phyloP scores from a whole-genome alignment of 2,113 vertebrate species.

The Neoarius graeffei region DNA sequence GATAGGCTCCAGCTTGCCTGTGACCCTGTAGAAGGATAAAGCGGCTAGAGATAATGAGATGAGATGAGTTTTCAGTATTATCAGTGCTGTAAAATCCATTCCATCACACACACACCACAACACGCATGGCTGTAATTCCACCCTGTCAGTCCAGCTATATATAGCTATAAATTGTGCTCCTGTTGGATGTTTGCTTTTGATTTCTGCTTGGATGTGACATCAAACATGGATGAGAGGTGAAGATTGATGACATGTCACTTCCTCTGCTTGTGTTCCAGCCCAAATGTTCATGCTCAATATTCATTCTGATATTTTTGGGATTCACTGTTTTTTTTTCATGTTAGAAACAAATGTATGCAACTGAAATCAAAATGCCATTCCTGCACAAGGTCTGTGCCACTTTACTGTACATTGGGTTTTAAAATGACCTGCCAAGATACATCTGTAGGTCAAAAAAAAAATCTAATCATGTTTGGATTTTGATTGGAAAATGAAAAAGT shows the following conservation, averaged over 20 bases:
- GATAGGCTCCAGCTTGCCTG: too few relatives aligned
- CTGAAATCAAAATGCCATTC: conserved; percentile 1
- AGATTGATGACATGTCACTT: conserved; percentile 45
- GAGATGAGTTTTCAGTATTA: background rate
- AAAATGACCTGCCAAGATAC: background rate
- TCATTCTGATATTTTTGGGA: background rate
- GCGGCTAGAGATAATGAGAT: too few relatives aligned
- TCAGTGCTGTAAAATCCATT: conserved; percentile 11
- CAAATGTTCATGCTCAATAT: background rate
- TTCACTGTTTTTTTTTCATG: conserved; percentile 2
- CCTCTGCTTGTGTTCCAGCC: conserved; percentile 16
- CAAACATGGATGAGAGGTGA: conserved; percentile 32
- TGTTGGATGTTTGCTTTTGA: conserved; percentile 41
- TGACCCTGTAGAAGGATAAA: too few relatives aligned
- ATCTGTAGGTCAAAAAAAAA: background rate
- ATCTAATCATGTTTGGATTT: background rate
- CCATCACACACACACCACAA: background rate
- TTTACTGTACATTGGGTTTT: background rate
- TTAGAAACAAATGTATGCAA: background rate
- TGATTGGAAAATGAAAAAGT: background rate
- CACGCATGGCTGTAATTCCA: conserved; percentile 17
- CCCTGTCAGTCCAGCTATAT: conserved; percentile 25
- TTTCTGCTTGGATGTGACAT: conserved; percentile 35
- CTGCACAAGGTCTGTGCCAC: background rate
- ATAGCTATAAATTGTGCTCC: conserved; percentile 34